Evolutionary conservation across 2,113 vertebrate genomes (phyloP).

Genomic region (Oryzias celebensis): DNA sequence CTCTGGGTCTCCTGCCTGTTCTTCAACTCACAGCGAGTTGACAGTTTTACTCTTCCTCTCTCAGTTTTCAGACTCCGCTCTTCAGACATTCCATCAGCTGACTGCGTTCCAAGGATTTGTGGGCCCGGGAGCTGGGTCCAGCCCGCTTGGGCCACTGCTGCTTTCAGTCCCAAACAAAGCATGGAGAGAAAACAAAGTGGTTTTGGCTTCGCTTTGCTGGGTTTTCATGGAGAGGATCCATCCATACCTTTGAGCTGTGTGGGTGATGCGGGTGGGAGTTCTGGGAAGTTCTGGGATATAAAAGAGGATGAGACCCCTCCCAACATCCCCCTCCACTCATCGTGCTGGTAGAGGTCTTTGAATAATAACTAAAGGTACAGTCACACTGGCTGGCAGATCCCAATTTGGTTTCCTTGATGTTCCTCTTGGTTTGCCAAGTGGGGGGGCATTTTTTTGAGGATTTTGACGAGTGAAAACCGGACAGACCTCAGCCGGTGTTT

Average conservation of each 20-base stretch:
- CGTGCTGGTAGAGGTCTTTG: conserved; percentile 1
- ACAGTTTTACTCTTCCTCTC: conserved; percentile 8
- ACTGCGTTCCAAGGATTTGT: conserved; percentile 28
- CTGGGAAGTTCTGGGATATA: conserved; percentile 57
- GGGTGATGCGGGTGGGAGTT: conserved; percentile 66
- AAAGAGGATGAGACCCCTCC: conserved; percentile 36
- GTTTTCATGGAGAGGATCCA: conserved; percentile 77
- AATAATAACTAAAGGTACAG: no score
- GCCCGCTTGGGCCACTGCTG: conserved; percentile 41
- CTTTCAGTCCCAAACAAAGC: conserved; percentile 58
- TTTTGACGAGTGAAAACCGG: no score
- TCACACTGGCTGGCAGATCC: background rate
- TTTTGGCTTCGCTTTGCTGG: conserved; percentile 62
- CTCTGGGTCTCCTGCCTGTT: background rate
- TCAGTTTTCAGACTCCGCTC: conserved; percentile 9
- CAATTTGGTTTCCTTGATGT: background rate
- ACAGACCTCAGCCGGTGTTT: no score
- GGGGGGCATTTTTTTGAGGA: no score
- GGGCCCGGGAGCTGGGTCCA: conserved; percentile 41
- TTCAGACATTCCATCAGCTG: conserved; percentile 18
- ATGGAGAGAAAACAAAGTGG: conserved; percentile 61
- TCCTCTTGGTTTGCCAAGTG: no score
- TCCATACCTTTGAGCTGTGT: conserved; percentile 69
- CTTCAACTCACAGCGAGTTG: conserved; percentile 12
- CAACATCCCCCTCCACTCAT: background rate